Base-by-base conservation (phyloP, 37 sponge, comb jelly and placozoan genomes). In the Tethya wilhelma region DNA sequence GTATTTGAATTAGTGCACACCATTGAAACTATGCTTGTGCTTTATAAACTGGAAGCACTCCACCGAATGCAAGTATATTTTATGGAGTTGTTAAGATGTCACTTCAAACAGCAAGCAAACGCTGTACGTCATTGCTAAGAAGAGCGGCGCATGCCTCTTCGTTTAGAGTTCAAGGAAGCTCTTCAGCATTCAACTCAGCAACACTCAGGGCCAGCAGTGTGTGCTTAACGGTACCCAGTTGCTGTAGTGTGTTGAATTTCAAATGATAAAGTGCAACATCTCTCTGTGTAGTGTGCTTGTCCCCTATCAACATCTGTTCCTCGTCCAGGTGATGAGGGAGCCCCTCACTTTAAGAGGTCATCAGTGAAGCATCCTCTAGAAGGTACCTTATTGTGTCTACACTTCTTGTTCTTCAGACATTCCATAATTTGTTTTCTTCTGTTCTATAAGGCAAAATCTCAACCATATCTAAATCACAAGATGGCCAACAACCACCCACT, bases 261-360 rank as follows among this genome's bases (percentile, higher is more conserved):
- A n/a, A n/a, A n/a, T n/a, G n/a, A n/a, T n/a, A n/a, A n/a, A n/a
- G n/a, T n/a, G n/a, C n/a, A n/a, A n/a, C n/a, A n/a, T n/a, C n/a
- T n/a, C n/a, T n/a, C n/a, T n/a, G n/a, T n/a, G n/a, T n/a, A n/a
- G n/a, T n/a, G n/a, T n/a, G n/a, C n/a, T n/a, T n/a, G 64, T 34
- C 33, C 29, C 34, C 44, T 43, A 20, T 64, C 64, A 58, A 43
- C 63, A 7, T 25, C 71, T 40, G 2, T 40, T 30, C 29, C 19
- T 22, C 25, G 17, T 30, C 23, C 28, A 25, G 79, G 71, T 25
- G 44, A 78, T 7, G 75, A 77, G 22, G 73, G 78, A 40, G 88
- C 80, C 0, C 69, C 79, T 62, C 92, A 91, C 74, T 91, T 91
- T 58, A 82, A 55, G 56, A 73, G 71, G 59, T 87, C 87, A 4